These are phyloP conservation scores for Andrena haemorrhoa DNA, from an alignment of 2,888 invertebrate genomes.

Conservation along the genomic window DNA sequence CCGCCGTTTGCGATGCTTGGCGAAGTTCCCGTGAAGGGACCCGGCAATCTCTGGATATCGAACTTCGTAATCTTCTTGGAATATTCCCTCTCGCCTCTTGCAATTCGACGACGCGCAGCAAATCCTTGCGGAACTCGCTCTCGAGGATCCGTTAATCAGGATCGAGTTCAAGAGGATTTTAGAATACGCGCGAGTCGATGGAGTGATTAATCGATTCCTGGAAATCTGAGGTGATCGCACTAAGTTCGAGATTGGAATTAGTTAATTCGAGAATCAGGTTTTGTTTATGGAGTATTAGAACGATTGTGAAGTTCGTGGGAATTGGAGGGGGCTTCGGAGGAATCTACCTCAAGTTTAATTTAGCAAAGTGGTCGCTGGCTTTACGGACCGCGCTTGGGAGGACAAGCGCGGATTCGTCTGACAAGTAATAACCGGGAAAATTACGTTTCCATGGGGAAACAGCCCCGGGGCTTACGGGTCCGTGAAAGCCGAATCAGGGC, in stretches of 20 bases:
- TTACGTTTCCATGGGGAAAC: conserved; percentile 28
- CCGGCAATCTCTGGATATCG: conserved; percentile 19
- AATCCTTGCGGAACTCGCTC: no score
- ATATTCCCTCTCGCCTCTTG: background rate
- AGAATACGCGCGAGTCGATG: no score
- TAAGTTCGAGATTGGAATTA: no score
- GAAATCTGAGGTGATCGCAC: background rate
- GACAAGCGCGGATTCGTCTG: background rate
- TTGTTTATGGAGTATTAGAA: no score
- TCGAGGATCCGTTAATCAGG: no score
- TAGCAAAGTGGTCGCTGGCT: background rate
- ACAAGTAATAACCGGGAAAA: conserved; percentile 15
- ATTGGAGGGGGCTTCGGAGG: no score
- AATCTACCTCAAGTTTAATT: background rate
- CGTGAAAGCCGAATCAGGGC: conserved; percentile 71
- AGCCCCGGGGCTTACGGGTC: conserved; percentile 13
- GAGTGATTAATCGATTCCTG: background rate
- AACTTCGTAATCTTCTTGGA: background rate
- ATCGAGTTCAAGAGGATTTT: no score
- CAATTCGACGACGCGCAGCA: no score
- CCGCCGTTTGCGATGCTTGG: background rate
- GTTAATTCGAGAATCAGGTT: no score
- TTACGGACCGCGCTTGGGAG: background rate
- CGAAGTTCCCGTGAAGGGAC: conserved; percentile 22
- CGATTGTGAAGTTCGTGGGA: no score